These are phyloP conservation scores for Polyodon spathula DNA, from an alignment of 2,113 vertebrate species.

Conservation along the genomic window DNA sequence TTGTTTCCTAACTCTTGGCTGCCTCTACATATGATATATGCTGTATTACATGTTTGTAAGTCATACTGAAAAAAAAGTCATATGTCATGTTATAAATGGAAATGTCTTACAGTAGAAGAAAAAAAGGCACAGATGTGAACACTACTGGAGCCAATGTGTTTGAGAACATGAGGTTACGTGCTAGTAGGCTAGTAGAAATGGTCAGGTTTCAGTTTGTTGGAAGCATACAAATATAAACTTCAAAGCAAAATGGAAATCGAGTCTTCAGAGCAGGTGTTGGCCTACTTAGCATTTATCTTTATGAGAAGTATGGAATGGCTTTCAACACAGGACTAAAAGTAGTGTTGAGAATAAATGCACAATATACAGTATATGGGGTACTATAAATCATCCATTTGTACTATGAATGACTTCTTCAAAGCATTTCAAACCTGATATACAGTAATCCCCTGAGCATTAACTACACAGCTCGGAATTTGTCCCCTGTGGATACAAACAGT, in stretches of 20 bases:
- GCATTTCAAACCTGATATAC: neutral
- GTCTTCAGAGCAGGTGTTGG: conserved; percentile 42
- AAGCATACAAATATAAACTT: conserved; percentile 25
- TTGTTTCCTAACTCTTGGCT: too few species aligned
- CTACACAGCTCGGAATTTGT: neutral
- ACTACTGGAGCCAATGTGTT: neutral
- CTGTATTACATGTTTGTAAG: too few species aligned
- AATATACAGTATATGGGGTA: neutral
- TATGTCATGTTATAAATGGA: too few species aligned
- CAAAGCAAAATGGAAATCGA: conserved; percentile 37
- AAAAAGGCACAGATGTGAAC: neutral
- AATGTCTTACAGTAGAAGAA: neutral
- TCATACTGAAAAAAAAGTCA: too few species aligned
- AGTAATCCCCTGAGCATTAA: too few species aligned
- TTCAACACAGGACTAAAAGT: conserved; percentile 4
- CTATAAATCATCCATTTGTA: neutral
- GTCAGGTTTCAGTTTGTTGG: conserved; percentile 13
- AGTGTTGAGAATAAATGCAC: neutral
- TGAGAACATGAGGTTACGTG: conserved; percentile 7
- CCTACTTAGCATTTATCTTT: conserved; percentile 36
- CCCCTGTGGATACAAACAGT: neutral
- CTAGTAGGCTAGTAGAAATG: neutral
- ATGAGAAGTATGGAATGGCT: conserved; percentile 25
- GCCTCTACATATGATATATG: too few species aligned
- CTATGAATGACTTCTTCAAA: neutral